A percentile compares a stretch with the other conserved stretches of the same genome.
These are phyloP conservation scores for Neomonachus schauinslandi DNA, from an alignment of 2,113 vertebrate species.

Conservation along the genomic window DNA sequence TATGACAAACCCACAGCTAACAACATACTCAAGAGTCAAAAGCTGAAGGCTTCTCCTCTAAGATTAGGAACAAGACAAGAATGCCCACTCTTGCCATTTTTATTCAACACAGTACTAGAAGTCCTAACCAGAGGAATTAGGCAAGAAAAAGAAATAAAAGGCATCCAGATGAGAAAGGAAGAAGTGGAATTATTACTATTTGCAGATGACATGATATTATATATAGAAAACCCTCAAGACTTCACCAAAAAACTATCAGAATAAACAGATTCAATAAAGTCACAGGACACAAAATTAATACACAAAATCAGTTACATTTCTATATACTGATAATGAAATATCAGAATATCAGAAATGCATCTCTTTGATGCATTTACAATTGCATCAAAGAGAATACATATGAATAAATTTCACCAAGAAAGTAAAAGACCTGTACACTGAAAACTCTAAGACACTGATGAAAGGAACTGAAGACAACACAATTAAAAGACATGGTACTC, in stretches of 20 bases:
- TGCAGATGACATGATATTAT: background rate
- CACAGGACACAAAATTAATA: background rate
- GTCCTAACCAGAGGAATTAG: background rate
- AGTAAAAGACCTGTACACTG: background rate
- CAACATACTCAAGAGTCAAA: background rate
- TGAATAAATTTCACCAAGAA: background rate
- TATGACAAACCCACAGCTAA: background rate
- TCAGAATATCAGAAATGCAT: too few species aligned
- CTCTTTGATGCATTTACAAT: background rate
- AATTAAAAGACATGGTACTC: background rate
- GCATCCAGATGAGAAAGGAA: background rate
- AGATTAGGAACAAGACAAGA: background rate
- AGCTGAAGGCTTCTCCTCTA: background rate
- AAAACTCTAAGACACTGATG: background rate
- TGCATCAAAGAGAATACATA: background rate
- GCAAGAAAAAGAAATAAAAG: conserved; percentile 3
- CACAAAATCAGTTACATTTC: background rate
- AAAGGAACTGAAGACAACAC: background rate
- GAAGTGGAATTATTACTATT: background rate
- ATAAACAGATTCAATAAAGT: background rate
- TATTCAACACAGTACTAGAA: background rate
- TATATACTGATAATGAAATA: background rate
- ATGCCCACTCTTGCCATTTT: background rate
- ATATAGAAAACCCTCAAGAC: background rate
- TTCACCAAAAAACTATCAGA: background rate